Conservation (phyloP, 2,888 invertebrate genomes). For the Chrysotoxum bicinctum region DNA sequence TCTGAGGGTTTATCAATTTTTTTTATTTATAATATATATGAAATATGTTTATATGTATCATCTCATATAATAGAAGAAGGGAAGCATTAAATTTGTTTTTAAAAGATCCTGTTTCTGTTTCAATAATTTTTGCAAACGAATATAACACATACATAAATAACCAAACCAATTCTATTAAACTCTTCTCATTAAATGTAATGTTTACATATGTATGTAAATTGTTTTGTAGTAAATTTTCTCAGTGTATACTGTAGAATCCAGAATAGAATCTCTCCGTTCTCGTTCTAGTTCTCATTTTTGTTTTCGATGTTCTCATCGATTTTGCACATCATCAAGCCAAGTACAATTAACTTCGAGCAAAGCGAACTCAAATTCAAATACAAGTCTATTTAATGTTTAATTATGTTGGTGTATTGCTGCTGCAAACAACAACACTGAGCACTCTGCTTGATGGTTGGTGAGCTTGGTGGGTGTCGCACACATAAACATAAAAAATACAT, state of each 20-base stretch:
- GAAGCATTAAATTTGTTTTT: too few relatives aligned
- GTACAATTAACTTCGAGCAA: constrained; percentile 51
- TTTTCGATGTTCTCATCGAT: constrained; percentile 60
- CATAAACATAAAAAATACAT: constrained; percentile 61
- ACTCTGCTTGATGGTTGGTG: constrained; percentile 63
- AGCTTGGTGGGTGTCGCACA: constrained; percentile 66
- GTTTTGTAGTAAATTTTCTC: constrained; percentile 4
- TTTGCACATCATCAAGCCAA: constrained; percentile 53
- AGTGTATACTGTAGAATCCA: constrained; percentile 17
- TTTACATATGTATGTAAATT: neutral
- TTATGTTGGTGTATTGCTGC: constrained; percentile 68
- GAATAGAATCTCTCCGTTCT: constrained; percentile 27
- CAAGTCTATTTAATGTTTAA: constrained; percentile 61
- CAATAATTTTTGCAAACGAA: too few relatives aligned
- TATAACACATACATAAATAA: neutral
- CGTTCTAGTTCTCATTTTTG: constrained; percentile 30
- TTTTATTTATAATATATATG: too few relatives aligned
- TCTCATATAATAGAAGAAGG: too few relatives aligned
- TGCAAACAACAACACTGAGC: constrained; percentile 63
- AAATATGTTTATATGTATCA: too few relatives aligned
- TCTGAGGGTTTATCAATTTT: too few relatives aligned
- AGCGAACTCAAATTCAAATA: constrained; percentile 33
- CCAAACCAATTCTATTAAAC: neutral
- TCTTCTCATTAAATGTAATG: neutral
- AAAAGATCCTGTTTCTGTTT: too few relatives aligned